Conservation (phyloP, 2,888 invertebrate genomes). For the Teinopalpus imperialis region DNA sequence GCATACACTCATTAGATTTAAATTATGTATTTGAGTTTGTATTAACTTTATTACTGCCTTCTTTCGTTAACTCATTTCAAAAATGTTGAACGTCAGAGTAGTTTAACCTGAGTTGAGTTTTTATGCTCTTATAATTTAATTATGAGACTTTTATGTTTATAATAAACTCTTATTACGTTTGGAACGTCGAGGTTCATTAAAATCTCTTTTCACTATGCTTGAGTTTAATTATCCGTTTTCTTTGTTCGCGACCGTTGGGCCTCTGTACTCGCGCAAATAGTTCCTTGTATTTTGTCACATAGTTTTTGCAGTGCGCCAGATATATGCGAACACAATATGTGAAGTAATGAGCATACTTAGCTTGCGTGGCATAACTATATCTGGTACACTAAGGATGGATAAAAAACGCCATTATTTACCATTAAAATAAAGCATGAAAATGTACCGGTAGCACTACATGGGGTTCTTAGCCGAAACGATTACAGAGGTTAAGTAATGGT, state of each 20-base stretch:
- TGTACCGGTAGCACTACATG: too few species aligned
- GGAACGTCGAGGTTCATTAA: slow-evolving; percentile 73
- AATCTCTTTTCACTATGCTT: slow-evolving; percentile 73
- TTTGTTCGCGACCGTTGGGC: slow-evolving; percentile 64
- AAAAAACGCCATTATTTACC: too few species aligned
- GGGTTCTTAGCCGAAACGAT: too few species aligned
- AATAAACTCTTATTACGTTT: slow-evolving; percentile 71
- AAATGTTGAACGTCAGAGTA: slow-evolving; percentile 16
- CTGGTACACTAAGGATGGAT: too few species aligned
- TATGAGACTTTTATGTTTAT: slow-evolving; percentile 60
- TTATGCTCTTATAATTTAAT: slow-evolving; percentile 51
- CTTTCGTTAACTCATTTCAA: slow-evolving; percentile 14
- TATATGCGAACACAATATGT: slow-evolving; percentile 21
- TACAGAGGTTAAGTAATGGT: too few species aligned
- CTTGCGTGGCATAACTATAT: background rate
- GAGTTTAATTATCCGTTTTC: slow-evolving; percentile 78
- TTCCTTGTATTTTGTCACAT: slow-evolving; percentile 44
- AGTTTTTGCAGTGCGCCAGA: slow-evolving; percentile 34
- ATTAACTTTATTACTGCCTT: background rate
- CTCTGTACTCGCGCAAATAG: slow-evolving; percentile 57
- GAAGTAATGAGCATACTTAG: slow-evolving; percentile 14
- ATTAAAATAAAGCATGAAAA: too few species aligned
- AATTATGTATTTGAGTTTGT: too few species aligned
- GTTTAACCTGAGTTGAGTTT: slow-evolving; percentile 20
- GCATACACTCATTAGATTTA: too few species aligned